Evolutionary conservation across 1,140 invertebrate genomes (phyloP).

Genomic region (Brachionus asplanchnoidis): DNA sequence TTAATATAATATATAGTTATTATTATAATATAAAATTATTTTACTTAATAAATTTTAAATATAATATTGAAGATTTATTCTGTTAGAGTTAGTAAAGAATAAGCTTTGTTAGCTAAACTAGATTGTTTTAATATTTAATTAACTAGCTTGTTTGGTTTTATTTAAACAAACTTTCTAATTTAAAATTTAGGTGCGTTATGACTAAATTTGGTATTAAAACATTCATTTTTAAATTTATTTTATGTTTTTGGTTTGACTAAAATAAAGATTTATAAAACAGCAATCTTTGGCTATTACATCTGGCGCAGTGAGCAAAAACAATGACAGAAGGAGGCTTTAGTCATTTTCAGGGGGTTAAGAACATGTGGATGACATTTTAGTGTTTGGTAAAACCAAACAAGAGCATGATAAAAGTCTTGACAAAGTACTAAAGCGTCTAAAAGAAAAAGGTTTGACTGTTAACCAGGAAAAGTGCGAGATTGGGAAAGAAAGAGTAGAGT

Average conservation of each 20-base stretch:
- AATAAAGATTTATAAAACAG: neutral
- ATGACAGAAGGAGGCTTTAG: neutral
- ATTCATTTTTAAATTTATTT: neutral
- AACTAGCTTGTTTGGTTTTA: neutral
- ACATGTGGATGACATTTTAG: constrained; percentile 47
- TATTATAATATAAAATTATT: too few relatives aligned
- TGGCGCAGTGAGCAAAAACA: neutral
- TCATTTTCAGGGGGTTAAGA: constrained; percentile 16
- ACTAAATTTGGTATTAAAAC: neutral
- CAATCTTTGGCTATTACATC: neutral
- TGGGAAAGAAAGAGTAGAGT: constrained; percentile 46
- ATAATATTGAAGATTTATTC: too few relatives aligned
- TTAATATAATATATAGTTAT: too few relatives aligned
- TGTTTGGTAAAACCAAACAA: constrained; percentile 44
- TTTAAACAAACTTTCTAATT: neutral
- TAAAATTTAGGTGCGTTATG: neutral
- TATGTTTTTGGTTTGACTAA: neutral
- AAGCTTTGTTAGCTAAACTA: neutral
- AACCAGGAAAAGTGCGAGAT: constrained; percentile 53
- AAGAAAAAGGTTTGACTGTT: constrained; percentile 46
- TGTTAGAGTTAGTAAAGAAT: neutral
- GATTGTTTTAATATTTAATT: neutral
- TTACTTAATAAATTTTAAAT: too few relatives aligned
- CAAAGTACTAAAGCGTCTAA: constrained; percentile 44
- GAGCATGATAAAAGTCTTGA: constrained; percentile 45